Evolutionary conservation across 2,797 vertebrate species (phyloP), one percentile per base, ranked within the genome.

Genomic region (Sarcophilus harrisii): DNA sequence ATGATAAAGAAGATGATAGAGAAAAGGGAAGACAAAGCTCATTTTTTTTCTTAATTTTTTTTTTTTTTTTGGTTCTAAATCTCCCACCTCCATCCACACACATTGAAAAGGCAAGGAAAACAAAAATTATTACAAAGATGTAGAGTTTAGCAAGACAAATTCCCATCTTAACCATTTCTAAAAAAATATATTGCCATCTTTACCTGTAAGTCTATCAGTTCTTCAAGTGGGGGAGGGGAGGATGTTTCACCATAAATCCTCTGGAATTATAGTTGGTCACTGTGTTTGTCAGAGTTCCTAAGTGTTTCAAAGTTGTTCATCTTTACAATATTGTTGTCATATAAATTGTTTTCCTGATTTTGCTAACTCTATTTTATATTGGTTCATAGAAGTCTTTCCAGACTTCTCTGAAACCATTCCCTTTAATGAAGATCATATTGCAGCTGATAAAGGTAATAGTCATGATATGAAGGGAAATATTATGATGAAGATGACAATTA

Each of bases 21-120:
- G 24, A 27, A 29, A 54, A 73, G 28, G 3, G 0, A 45, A 12
- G n/a, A 0, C 1, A 0, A 38, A 29, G 12, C 1, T 30, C 18
- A 27, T 24, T 29, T 14, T 73, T 49, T 3, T 93, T 4, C 3
- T 57, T 29, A 58, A 89, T 32, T 73, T 73, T 91, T 55, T 52
- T 91, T 55, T 52, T 0, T 73, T 58, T 90, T 92, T 14, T 32
- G 73, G 55, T 57, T 10, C 62, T 58, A 89, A 38, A 11, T 93
- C 10, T 1, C 21, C 45, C 16, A 32, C 62, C 13, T 2, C 5
- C n/a, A 57, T 4, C 0, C 16, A 57, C 32, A 4, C 5, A 1
- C 5, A 73, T 2, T 73, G 32, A 21, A n/a, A 73, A 73, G 66
- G 5, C 66, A 73, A 38, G 66, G 38, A 73, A 73, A 38, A 38